Conservation (phyloP, 2,797 vertebrate genomes). For the Nannoperca australis region DNA sequence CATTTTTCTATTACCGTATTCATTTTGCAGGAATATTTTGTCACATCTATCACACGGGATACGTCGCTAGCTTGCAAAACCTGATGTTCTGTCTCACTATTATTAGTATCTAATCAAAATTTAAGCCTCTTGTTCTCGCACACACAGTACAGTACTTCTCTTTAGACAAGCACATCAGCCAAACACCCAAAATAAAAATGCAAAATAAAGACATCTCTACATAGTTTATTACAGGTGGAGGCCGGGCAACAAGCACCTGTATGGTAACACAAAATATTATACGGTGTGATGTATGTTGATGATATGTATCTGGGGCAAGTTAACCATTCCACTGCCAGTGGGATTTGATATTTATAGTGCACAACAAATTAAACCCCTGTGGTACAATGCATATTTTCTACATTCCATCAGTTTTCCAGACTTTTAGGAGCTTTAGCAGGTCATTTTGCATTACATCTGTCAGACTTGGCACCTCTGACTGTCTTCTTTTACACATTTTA, state of each 20-base stretch:
- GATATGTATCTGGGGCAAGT: slow-evolving; percentile 71
- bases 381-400: slow-evolving; percentile 2
- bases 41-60: background rate
- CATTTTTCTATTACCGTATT: background rate
- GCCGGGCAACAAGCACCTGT: slow-evolving; percentile 13
- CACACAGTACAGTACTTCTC: slow-evolving; percentile 2
- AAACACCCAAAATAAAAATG: background rate
- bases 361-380: slow-evolving; percentile 12
- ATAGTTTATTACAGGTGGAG: background rate
- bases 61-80: background rate
- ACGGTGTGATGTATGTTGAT: slow-evolving; percentile 62
- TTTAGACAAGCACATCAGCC: background rate
- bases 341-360: slow-evolving; percentile 56
- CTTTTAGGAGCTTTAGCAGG: background rate
- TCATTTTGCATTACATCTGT: background rate
- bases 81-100: slow-evolving; percentile 18
- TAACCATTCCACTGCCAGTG: slow-evolving; percentile 42
- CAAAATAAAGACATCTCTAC: background rate
- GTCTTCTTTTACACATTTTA: background rate
- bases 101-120: slow-evolving; percentile 13
- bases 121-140: background rate
- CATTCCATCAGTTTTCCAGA: background rate
- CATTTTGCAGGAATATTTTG: slow-evolving; percentile 4
- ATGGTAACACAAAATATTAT: background rate
- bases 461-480: background rate